These are phyloP conservation scores for Siphamia tubifer DNA, from an alignment of 2,113 vertebrate genomes.

Conservation along the genomic window DNA sequence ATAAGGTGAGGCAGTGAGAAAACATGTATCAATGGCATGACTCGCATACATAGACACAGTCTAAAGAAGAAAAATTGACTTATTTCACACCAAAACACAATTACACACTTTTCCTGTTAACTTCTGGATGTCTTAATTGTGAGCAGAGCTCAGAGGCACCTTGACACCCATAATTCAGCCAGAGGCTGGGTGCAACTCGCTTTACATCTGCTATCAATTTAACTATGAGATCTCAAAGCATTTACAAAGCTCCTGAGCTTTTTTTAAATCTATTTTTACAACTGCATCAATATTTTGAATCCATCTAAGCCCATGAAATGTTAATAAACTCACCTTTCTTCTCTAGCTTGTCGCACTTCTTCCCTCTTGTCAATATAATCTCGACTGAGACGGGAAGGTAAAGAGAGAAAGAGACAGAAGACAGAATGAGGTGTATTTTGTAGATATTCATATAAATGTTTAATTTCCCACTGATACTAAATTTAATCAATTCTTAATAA, in stretches of 20 bases:
- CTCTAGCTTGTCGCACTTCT: constrained; percentile 90
- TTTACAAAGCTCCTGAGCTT: constrained; percentile 1
- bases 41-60: neutral
- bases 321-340: constrained; percentile 88
- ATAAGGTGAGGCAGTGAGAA: neutral
- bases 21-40: no score
- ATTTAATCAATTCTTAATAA: no score
- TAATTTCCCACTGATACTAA: no score
- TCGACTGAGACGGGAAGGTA: constrained; percentile 77
- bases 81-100: constrained; percentile 52
- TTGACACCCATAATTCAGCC: constrained; percentile 49
- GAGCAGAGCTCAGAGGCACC: constrained; percentile 39
- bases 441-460: no score
- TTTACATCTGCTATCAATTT: constrained; percentile 60
- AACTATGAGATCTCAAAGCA: constrained; percentile 13
- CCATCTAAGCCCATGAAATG: neutral
- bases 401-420: neutral
- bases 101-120: constrained; percentile 70
- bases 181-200: constrained; percentile 4
- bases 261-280: constrained; percentile 14
- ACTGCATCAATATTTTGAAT: neutral
- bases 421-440: no score
- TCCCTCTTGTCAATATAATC: constrained; percentile 92
- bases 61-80: constrained; percentile 3
- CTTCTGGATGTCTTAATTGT: constrained; percentile 48